Evolutionary conservation across 2,113 vertebrate genomes (phyloP), one percentile per base, ranked within the genome.

Genomic region (Ginglymostoma cirratum): DNA sequence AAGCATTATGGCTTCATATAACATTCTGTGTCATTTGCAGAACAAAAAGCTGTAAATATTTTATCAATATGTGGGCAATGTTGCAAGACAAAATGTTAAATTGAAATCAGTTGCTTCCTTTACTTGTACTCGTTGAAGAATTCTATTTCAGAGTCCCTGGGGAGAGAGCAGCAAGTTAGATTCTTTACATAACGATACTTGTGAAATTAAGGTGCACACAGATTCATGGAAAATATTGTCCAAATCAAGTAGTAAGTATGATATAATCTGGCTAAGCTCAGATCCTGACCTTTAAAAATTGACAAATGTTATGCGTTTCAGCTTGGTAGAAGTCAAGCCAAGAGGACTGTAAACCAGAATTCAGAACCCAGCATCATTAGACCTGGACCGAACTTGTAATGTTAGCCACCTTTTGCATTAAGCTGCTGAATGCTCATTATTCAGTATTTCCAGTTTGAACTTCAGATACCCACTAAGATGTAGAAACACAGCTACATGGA

Each of bases 31-130:
- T 95, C 69, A 95, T 19, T 95, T 52, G 94, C 94, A 10, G 21
- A 95, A 95, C 67, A 95, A 72, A 95, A 72, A 95, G 94, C 94
- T 95, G 94, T 95, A 95, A 95, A 95, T 95, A 95, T 95, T 95
- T 95, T 34, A 95, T 95, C 42, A 48, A 70, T 23, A 45, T 61
- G 4, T 95, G 66, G 93, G 66, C 94, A 72, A 95, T 95, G 94
- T 95, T 52, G 69, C 94, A 95, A 95, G 67, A 95, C 66, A 76
- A 95, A 72, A 72, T 95, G 94, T 69, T 95, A 52, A 72, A 72
- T 70, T 52, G 45, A 76, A 95, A 95, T 95, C 69, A 72, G 69
- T 72, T 45, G 48, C 94, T 30, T 95, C 94, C 72, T 94, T 72
- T 72, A 93, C 23, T 95, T 52, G 67, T 72, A 95, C 69, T 95